These are phyloP conservation scores for Scartelaos histophorus DNA, from an alignment of 2,113 vertebrate genomes.

Conservation along the genomic window DNA sequence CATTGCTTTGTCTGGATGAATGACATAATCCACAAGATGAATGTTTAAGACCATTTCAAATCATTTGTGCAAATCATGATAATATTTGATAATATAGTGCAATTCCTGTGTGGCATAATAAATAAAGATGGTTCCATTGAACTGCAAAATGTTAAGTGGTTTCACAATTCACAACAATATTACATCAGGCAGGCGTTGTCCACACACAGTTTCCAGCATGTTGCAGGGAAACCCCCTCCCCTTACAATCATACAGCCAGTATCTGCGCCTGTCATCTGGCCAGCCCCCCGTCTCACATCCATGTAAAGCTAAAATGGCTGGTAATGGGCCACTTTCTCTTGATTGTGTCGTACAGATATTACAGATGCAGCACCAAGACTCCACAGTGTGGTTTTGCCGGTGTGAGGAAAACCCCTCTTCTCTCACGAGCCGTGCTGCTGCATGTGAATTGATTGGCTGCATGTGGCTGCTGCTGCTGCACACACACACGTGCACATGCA, in stretches of 20 bases:
- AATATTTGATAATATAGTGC: not conserved
- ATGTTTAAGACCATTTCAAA: not conserved
- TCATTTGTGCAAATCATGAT: not conserved
- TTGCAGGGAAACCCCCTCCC: not conserved
- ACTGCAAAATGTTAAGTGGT: not conserved
- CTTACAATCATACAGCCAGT: not conserved
- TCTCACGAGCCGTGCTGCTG: slow-evolving; percentile 32
- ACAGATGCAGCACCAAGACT: not conserved
- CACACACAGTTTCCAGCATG: not conserved
- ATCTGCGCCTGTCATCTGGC: not conserved
- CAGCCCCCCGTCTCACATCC: not conserved
- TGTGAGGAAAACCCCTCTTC: slow-evolving; percentile 1
- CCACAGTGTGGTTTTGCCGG: not conserved
- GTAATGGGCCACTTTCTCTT: not conserved
- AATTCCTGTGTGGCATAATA: not conserved
- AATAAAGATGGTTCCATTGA: not conserved
- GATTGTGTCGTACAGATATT: not conserved
- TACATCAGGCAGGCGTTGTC: slow-evolving; percentile 2
- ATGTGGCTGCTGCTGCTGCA: slow-evolving; percentile 37
- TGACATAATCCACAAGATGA: not conserved
- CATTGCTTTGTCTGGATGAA: not conserved
- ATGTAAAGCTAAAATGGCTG: not conserved
- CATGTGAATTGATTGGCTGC: slow-evolving; percentile 66
- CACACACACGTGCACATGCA: not conserved
- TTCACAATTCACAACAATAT: not conserved